Conservation (phyloP, 2,113 vertebrate genomes). For the Clinocottus analis region DNA sequence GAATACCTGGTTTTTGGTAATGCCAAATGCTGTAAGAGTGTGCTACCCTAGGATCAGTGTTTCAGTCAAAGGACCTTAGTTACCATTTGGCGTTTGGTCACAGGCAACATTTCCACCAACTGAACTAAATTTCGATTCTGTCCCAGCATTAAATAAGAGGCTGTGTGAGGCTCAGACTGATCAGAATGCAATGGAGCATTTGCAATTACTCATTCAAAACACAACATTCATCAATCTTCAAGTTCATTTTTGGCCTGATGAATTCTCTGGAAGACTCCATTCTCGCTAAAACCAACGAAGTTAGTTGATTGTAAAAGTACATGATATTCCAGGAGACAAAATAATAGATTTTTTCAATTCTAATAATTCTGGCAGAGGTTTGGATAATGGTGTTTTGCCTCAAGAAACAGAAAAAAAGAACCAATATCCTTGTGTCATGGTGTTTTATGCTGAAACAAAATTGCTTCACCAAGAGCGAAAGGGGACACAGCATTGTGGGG, state of each 20-base stretch:
- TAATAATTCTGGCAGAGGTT: slow-evolving; percentile 59
- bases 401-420: slow-evolving; percentile 22
- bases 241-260: neutral
- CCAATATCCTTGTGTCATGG: slow-evolving; percentile 25
- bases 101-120: too few relatives aligned
- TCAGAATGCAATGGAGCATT: neutral
- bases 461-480: slow-evolving; percentile 13
- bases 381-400: slow-evolving; percentile 43
- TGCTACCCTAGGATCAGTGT: neutral
- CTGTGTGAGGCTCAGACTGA: neutral
- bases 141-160: neutral
- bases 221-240: neutral
- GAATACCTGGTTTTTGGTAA: neutral
- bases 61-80: neutral
- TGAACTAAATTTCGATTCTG: neutral
- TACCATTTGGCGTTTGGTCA: neutral
- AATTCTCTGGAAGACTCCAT: neutral
- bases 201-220: neutral
- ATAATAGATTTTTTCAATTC: slow-evolving; percentile 62
- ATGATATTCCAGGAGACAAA: slow-evolving; percentile 46
- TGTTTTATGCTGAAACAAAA: slow-evolving; percentile 67
- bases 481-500: slow-evolving; percentile 23
- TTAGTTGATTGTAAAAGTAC: slow-evolving; percentile 36
- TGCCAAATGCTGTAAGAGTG: neutral
- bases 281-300: slow-evolving; percentile 21